These are phyloP conservation scores for Drosophila nasuta DNA, from an alignment of 1,140 invertebrate genomes.

Conservation along the genomic window DNA sequence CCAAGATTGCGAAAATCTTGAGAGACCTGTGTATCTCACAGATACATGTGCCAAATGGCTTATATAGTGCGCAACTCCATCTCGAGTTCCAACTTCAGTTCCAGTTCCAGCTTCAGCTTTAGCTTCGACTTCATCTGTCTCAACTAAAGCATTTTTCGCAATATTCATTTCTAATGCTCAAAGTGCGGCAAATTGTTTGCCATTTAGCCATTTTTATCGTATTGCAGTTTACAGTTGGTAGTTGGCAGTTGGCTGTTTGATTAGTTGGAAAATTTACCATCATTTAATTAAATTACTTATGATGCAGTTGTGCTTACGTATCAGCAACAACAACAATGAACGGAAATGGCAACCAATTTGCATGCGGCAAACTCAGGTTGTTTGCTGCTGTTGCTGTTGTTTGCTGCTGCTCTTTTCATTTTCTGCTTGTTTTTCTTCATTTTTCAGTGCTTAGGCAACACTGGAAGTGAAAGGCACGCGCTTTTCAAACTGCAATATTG, in stretches of 20 bases:
- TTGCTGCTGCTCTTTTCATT: slow-evolving; percentile 19
- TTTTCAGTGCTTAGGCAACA: slow-evolving; percentile 30
- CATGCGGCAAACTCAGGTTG: slow-evolving; percentile 52
- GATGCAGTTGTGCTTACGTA: slow-evolving; percentile 62
- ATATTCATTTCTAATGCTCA: slow-evolving; percentile 62
- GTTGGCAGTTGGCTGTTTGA: slow-evolving; percentile 56
- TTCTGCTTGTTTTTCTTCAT: slow-evolving; percentile 14
- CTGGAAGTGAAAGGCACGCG: slow-evolving; percentile 49
- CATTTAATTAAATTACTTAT: slow-evolving; percentile 80
- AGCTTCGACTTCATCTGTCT: slow-evolving; percentile 30
- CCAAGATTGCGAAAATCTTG: slow-evolving; percentile 34
- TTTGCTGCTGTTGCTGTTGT: slow-evolving; percentile 31
- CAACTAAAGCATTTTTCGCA: slow-evolving; percentile 47
- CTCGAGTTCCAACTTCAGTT: neutral
- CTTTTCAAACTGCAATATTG: slow-evolving; percentile 9
- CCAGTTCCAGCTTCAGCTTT: neutral
- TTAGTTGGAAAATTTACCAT: slow-evolving; percentile 80
- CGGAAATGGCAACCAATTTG: slow-evolving; percentile 78
- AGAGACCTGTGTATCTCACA: slow-evolving; percentile 8
- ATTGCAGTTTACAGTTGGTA: slow-evolving; percentile 32
- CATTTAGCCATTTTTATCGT: slow-evolving; percentile 30
- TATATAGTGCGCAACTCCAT: slow-evolving; percentile 8
- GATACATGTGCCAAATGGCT: slow-evolving; percentile 5
- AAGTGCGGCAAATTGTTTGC: slow-evolving; percentile 40
- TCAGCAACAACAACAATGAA: slow-evolving; percentile 75